Percentiles rank a stretch among this genome's conserved stretches.
Conservation (phyloP, 2,797 vertebrate genomes). For the Pangasius krempfi region DNA sequence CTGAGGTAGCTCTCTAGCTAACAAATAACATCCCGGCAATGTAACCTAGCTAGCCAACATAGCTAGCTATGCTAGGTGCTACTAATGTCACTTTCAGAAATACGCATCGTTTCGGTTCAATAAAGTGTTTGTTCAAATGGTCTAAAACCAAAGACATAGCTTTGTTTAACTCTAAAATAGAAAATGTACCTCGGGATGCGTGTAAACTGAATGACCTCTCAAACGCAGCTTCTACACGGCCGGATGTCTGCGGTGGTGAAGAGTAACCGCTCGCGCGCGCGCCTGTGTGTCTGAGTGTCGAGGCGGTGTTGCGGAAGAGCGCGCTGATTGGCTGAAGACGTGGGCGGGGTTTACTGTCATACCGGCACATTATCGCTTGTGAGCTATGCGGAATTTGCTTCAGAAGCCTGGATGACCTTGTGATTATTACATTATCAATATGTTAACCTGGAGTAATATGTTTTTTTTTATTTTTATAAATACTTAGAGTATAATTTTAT, state of each 20-base stretch:
- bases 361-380: not conserved
- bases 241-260: not conserved
- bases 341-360: not conserved
- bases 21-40: not conserved
- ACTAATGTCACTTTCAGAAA: not conserved
- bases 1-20: too few species aligned
- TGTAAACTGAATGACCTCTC: not conserved
- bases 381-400: not conserved
- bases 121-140: not conserved
- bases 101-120: not conserved
- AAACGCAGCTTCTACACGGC: not conserved
- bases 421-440: not conserved
- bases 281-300: not conserved
- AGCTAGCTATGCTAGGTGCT: not conserved
- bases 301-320: not conserved
- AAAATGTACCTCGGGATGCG: too few species aligned
- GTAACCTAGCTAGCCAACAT: not conserved
- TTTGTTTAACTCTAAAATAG: not conserved
- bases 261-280: not conserved
- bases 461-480: not conserved
- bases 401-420: not conserved
- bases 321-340: not conserved
- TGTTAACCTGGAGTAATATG: not conserved
- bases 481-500: not conserved
- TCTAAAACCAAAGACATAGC: conserved; percentile 3